Percentiles rank a stretch among this genome's conserved stretches.
These are phyloP conservation scores for Tetranychus truncatus DNA, from an alignment of 2,888 invertebrate species.

Conservation along the genomic window DNA sequence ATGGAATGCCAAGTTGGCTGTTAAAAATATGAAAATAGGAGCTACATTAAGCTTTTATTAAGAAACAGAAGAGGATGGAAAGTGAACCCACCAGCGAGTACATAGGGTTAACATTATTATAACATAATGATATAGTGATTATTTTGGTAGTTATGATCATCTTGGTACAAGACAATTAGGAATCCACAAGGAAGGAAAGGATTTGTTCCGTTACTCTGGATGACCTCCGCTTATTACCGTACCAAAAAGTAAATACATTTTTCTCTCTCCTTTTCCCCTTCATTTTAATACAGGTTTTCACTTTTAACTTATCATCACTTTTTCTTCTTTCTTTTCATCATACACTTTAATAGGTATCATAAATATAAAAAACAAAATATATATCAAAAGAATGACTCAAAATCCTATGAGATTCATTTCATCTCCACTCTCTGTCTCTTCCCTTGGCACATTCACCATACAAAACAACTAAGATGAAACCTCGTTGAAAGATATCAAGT, in stretches of 20 bases:
- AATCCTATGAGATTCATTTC: background rate
- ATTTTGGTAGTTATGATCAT: background rate
- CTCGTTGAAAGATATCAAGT: background rate
- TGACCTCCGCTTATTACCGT: background rate
- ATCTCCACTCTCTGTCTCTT: background rate
- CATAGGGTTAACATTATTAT: no score
- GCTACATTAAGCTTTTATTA: no score
- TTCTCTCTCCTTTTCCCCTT: background rate
- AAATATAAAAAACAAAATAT: background rate
- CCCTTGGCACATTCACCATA: background rate
- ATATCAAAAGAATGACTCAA: background rate
- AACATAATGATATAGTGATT: no score
- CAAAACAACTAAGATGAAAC: background rate
- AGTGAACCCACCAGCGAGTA: no score
- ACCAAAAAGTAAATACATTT: background rate
- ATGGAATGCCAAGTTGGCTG: no score
- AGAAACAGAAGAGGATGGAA: no score
- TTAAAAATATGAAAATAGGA: no score
- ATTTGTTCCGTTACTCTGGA: background rate
- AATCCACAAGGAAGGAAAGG: background rate
- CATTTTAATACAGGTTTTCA: background rate
- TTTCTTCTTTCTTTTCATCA: background rate
- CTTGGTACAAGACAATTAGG: background rate
- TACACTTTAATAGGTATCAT: background rate
- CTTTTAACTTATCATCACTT: background rate